Percentiles rank a stretch among this genome's conserved stretches.
These are phyloP conservation scores for Polydrusus tereticollis DNA, from an alignment of 2,888 invertebrate genomes.

Conservation along the genomic window DNA sequence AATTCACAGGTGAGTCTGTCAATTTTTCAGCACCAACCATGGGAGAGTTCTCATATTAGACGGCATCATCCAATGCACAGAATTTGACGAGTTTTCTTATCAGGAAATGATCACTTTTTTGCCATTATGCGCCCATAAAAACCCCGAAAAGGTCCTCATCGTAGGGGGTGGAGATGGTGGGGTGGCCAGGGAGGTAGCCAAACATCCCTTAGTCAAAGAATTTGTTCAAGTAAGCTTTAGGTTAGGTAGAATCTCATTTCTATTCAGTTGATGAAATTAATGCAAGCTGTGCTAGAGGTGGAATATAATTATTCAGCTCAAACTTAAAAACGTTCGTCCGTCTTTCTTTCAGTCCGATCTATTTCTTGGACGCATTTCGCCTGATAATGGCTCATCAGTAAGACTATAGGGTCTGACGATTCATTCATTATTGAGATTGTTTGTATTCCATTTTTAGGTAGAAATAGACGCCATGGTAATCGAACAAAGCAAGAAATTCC, in stretches of 20 bases:
- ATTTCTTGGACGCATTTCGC: too few species aligned
- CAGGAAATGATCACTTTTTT: slow-evolving; percentile 98
- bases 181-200: slow-evolving; percentile 93
- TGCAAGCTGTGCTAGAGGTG: too few species aligned
- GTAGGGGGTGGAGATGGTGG: slow-evolving; percentile 99
- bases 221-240: slow-evolving; percentile 74
- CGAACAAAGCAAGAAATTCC: slow-evolving; percentile 87
- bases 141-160: slow-evolving; percentile 92
- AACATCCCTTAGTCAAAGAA: slow-evolving; percentile 89
- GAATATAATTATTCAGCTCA: too few species aligned
- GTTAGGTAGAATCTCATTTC: neutral
- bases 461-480: slow-evolving; percentile 96
- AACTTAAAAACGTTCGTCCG: too few species aligned
- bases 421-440: neutral
- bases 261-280: too few species aligned
- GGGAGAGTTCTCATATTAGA: slow-evolving; percentile 92
- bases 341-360: too few species aligned
- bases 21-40: slow-evolving; percentile 74
- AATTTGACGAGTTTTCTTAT: slow-evolving; percentile 96
- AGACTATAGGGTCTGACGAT: neutral
- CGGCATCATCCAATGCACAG: slow-evolving; percentile 96
- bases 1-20: too few species aligned
- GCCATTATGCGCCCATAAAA: slow-evolving; percentile 90
- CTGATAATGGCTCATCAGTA: too few species aligned
- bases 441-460: slow-evolving; percentile 71